A percentile compares a stretch with the other conserved stretches of the same genome.
These are phyloP conservation scores for Drosophila hamatofila DNA, from an alignment of 2,888 invertebrate genomes.

Conservation along the genomic window DNA sequence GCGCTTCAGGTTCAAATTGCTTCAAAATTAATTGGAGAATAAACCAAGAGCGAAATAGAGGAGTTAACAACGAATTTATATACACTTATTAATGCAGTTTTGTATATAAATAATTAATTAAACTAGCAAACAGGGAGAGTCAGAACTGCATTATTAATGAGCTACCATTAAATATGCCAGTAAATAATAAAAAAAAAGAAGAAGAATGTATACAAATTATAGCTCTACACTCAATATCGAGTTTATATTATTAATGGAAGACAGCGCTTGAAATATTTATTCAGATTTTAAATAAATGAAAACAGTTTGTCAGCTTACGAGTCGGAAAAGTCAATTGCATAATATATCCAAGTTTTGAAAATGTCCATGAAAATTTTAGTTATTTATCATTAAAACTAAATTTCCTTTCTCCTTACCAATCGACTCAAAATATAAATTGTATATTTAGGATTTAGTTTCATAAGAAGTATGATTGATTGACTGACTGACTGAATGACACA, in stretches of 20 bases:
- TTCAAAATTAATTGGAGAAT: constrained; percentile 59
- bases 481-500: not conserved
- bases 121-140: not conserved
- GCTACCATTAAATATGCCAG: constrained; percentile 32
- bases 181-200: constrained; percentile 22
- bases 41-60: constrained; percentile 10
- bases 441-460: not conserved
- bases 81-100: constrained; percentile 21
- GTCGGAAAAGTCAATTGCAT: not conserved
- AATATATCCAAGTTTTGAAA: not conserved
- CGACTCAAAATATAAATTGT: not conserved
- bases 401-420: not conserved
- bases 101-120: constrained; percentile 28
- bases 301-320: not conserved
- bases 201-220: constrained; percentile 1
- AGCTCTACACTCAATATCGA: constrained; percentile 8
- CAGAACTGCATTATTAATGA: constrained; percentile 45
- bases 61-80: constrained; percentile 18
- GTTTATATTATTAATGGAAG: constrained; percentile 14
- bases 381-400: not conserved
- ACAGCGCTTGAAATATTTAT: constrained; percentile 1
- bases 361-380: not conserved
- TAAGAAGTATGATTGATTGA: not conserved
- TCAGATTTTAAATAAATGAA: not conserved
- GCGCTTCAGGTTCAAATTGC: constrained; percentile 40